A percentile compares a stretch with the other conserved stretches of the same genome.
These are phyloP conservation scores for Delphinus delphis DNA, from an alignment of 2,113 vertebrate genomes.

Conservation along the genomic window DNA sequence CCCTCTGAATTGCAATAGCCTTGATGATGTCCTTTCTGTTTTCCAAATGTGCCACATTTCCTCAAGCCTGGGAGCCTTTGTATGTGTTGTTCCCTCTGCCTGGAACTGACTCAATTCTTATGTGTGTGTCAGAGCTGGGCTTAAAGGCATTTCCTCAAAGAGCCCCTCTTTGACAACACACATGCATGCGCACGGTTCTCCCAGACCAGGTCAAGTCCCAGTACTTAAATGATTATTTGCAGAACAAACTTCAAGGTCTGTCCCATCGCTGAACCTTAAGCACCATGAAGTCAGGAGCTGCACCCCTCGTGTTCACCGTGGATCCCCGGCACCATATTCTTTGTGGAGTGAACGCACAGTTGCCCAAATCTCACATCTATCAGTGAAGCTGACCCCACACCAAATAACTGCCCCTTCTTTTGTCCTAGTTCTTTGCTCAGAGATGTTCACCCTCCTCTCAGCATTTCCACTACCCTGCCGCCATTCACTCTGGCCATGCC, in stretches of 20 bases:
- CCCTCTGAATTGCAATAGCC: neutral
- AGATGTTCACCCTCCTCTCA: neutral
- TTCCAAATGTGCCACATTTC: neutral
- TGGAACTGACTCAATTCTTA: neutral
- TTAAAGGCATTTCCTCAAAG: neutral
- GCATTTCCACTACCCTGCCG: accelerated
- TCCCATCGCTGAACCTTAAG: neutral
- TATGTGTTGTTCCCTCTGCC: neutral
- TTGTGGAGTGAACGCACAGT: neutral
- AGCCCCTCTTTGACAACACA: neutral
- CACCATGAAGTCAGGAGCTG: neutral
- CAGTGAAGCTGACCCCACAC: neutral
- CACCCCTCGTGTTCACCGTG: neutral
- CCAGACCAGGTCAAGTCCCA: neutral
- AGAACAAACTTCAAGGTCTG: neutral
- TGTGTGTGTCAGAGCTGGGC: accelerated
- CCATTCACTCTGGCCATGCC: neutral
- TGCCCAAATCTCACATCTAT: neutral
- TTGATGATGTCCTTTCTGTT: neutral
- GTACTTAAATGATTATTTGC: neutral
- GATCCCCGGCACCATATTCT: neutral
- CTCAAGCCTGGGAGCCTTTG: neutral
- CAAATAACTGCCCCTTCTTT: neutral
- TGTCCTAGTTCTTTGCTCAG: no score
- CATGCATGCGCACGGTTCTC: neutral